Percentiles rank a stretch among this genome's conserved stretches.
Conservation (phyloP, 1,140 invertebrate genomes). For the Augochlora pura region DNA sequence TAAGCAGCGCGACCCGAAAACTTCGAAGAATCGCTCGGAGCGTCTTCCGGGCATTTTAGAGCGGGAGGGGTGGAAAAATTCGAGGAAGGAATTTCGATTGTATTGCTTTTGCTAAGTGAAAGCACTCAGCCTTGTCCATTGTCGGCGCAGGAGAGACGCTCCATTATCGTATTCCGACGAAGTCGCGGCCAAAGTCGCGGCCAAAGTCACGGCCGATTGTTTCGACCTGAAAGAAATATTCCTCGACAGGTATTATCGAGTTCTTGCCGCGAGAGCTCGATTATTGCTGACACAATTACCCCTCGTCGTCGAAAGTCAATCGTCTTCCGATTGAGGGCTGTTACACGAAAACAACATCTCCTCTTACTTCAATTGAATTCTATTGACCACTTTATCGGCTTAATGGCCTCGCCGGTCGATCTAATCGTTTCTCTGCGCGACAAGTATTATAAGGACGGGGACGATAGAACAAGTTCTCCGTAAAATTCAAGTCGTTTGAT, state of each 20-base stretch:
- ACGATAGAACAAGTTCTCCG: no score
- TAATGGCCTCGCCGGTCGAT: no score
- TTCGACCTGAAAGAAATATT: conserved; percentile 29
- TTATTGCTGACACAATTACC: conserved; percentile 29
- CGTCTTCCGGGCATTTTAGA: background rate
- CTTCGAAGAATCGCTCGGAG: conserved; percentile 22
- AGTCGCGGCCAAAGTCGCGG: conserved; percentile 11
- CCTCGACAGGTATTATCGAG: conserved; percentile 12
- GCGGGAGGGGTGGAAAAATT: background rate
- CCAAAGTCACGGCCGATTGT: conserved; percentile 45
- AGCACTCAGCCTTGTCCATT: conserved; percentile 5
- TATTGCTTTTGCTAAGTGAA: conserved; percentile 47
- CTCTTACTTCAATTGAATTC: background rate
- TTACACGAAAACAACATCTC: background rate
- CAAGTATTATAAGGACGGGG: no score
- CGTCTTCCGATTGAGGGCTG: background rate
- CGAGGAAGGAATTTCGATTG: conserved; percentile 35
- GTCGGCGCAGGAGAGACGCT: conserved; percentile 12
- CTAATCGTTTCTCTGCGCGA: no score
- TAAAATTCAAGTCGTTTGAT: no score
- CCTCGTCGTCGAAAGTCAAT: background rate
- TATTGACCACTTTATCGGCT: background rate
- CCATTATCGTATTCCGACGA: conserved; percentile 30
- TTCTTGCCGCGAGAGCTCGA: background rate
- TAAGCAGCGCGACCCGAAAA: conserved; percentile 43